Percentiles rank a stretch among this genome's conserved stretches.
These are phyloP conservation scores for Liodrosophila aerea DNA, from an alignment of 2,888 invertebrate species.

Conservation along the genomic window DNA sequence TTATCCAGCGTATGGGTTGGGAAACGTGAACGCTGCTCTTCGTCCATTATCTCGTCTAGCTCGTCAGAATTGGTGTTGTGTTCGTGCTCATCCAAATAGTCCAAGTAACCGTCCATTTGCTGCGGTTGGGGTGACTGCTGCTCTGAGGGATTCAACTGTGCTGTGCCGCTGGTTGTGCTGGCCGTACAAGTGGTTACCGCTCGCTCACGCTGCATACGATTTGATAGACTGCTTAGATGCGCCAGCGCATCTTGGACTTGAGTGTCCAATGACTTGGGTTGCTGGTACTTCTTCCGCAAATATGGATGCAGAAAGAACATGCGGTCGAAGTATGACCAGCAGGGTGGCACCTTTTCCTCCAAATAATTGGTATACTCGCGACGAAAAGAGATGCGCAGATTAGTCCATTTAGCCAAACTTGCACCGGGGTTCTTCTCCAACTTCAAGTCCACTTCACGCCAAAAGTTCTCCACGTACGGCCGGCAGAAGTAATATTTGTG, in stretches of 20 bases:
- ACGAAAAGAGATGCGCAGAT: conserved; percentile 80
- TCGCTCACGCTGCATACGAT: conserved; percentile 75
- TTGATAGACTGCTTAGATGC: conserved; percentile 76
- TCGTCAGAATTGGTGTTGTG: conserved; percentile 76
- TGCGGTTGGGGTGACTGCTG: conserved; percentile 58
- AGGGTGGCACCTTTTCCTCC: conserved; percentile 79
- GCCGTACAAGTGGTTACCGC: conserved; percentile 57
- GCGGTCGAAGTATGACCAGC: conserved; percentile 81
- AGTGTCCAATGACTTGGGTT: conserved; percentile 77
- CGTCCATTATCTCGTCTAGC: conserved; percentile 79
- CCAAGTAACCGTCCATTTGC: conserved; percentile 76
- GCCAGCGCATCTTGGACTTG: conserved; percentile 81
- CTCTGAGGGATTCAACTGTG: conserved; percentile 20
- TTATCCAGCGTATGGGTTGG: conserved; percentile 58
- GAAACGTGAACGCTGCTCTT: conserved; percentile 66
- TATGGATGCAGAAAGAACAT: conserved; percentile 81
- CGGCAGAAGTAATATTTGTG: conserved; percentile 82
- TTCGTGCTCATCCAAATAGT: conserved; percentile 79
- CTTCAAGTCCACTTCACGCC: conserved; percentile 80
- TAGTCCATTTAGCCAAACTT: conserved; percentile 81
- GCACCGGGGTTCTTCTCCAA: conserved; percentile 80
- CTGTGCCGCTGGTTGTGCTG: conserved; percentile 27
- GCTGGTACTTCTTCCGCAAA: conserved; percentile 80
- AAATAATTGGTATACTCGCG: conserved; percentile 80
- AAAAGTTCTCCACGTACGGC: conserved; percentile 81